These are phyloP conservation scores for Meda fulgida DNA, from an alignment of 2,797 vertebrate species.

Conservation along the genomic window DNA sequence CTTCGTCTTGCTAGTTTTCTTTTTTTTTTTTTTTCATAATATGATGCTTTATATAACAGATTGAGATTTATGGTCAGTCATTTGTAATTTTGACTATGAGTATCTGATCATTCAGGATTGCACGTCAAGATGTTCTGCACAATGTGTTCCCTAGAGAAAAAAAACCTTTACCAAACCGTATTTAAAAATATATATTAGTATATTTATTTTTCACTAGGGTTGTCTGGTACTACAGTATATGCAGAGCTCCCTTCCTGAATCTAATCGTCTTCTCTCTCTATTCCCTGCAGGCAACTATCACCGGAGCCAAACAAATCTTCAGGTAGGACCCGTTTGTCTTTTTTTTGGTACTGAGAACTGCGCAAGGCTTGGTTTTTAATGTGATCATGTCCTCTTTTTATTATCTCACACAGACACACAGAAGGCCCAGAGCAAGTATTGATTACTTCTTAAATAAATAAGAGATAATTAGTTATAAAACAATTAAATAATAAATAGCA, in stretches of 20 bases:
- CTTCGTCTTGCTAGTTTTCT: neutral
- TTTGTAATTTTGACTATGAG: neutral
- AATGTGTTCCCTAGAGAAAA: neutral
- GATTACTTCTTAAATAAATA: neutral
- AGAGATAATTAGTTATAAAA: neutral
- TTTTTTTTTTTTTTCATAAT: neutral
- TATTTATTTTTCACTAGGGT: no score
- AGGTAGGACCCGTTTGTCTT: conserved; percentile 49
- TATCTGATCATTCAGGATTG: neutral
- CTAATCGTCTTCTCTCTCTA: conserved; percentile 35
- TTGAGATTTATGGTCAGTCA: neutral
- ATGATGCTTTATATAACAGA: neutral
- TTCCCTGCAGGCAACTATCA: conserved; percentile 51
- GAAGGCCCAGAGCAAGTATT: neutral
- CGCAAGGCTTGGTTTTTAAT: neutral
- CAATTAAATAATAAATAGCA: neutral
- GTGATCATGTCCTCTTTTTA: neutral
- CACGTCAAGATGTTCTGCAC: neutral
- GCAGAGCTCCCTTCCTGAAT: conserved; percentile 12
- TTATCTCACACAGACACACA: neutral
- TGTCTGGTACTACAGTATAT: conserved; percentile 10
- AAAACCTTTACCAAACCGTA: no score
- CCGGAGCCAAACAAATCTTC: conserved; percentile 25
- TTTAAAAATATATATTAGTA: neutral
- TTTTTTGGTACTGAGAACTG: conserved; percentile 4